Percentiles rank a stretch among this genome's conserved stretches.
Evolutionary conservation across 2,113 vertebrate genomes (phyloP).

Genomic region (Trogon surrucura): DNA sequence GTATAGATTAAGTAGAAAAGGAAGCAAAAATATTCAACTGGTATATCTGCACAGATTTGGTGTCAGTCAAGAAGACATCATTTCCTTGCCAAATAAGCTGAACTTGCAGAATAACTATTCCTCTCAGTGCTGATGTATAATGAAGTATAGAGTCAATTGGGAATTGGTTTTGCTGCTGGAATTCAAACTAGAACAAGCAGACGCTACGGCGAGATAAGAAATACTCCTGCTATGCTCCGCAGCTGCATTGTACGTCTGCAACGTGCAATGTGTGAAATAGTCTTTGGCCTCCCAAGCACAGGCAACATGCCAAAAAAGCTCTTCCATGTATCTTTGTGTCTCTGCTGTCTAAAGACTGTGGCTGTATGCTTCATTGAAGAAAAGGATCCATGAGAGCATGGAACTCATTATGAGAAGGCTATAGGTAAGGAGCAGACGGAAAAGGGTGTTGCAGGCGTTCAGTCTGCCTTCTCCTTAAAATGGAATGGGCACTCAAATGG

Average conservation of each 20-base stretch:
- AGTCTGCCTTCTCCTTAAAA: neutral
- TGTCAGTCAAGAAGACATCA: neutral
- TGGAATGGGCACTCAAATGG: neutral
- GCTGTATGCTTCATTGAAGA: neutral
- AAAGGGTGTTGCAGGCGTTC: neutral
- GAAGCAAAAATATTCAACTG: neutral
- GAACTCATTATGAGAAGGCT: neutral
- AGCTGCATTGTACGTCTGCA: constrained; percentile 39
- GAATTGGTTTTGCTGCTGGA: constrained; percentile 55
- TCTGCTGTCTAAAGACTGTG: constrained; percentile 9
- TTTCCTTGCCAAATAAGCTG: constrained; percentile 43
- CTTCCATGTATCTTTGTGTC: constrained; percentile 24
- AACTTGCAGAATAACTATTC: constrained; percentile 25
- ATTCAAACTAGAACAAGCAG: constrained; percentile 63
- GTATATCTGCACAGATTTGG: neutral
- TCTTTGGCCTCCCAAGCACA: constrained; percentile 33
- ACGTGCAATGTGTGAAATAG: constrained; percentile 12
- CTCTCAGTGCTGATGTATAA: constrained; percentile 21
- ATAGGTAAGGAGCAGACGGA: neutral
- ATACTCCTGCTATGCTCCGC: constrained; percentile 28
- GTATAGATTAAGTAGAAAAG: neutral
- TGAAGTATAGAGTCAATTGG: constrained; percentile 2
- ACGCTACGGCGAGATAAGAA: constrained; percentile 45
- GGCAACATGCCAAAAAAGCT: constrained; percentile 52
- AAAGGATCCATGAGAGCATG: neutral